Base-by-base conservation (phyloP, 2,797 vertebrate species). In the Nyctalus aviator region DNA sequence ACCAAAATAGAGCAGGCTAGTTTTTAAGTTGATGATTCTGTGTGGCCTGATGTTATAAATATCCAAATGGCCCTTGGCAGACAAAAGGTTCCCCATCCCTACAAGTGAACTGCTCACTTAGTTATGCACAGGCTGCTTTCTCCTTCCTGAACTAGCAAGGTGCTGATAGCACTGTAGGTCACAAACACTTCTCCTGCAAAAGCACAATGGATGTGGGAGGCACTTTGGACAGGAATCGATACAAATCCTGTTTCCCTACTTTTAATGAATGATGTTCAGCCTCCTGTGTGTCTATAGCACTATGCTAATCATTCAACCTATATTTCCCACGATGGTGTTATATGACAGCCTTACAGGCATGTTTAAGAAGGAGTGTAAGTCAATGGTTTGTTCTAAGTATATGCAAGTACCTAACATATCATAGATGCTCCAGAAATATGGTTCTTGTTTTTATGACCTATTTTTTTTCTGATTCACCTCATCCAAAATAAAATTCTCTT, bases 161-260 rank as follows among this genome's bases (percentile, higher is more conserved):
- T 97, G 96, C 96, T 97, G 95, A 92, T 81, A 95, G 76, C 30
- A 89, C 95, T 84, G 62, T 64, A 53, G 46, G 86, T 20, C 71
- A 57, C 55, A 95, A 75, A 48, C 21, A 7, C 2, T 93, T 94
- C 87, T 93, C 85, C 57, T 48, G 94, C 53, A 92, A 79, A 92
- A 94, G 46, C 1, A 81, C 90, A 75, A 89, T 84, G 91, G 64
- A 92, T 2, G 46, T 53, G 15, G 44, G 92, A 95, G 84, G 66
- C 78, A 83, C 77, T 72, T 94, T 86, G 44, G 44, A 37, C 93
- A 88, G 41, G 94, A 53, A 35, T 69, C 46, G 66, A 95, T 78
- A 96, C 90, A 96, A 95, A 97, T 83, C 30, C 66, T 83, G 83
- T 48, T 69, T 97, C 83, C 73, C 72, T 71, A 25, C 57, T 37